Base-by-base conservation (phyloP, 2,797 vertebrate species). In the Trematomus bernacchii region DNA sequence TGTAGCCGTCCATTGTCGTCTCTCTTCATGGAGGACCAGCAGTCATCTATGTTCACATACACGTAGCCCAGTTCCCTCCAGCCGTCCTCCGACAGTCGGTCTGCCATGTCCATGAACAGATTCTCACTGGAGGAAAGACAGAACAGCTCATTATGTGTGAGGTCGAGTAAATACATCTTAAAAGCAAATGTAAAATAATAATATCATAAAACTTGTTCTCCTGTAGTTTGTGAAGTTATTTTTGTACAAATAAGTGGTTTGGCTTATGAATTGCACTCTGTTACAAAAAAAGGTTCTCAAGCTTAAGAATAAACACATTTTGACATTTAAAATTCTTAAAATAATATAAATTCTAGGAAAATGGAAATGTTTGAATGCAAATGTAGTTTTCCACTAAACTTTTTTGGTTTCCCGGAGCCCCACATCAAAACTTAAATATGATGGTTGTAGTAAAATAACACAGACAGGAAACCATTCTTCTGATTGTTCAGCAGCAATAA, bases 1-100 rank as follows among this genome's bases (percentile, higher is more conserved):
- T 96, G 90, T 71, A 99, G 94, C 10, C 72, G 89, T 13, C 98
- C 98, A 0, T 85, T 19, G 0, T 33, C 2, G 0, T 99, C 96
- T 13, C 98, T 94, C 14, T 95, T 30, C 91, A 84, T 96, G 5
- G 93, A 96, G 6, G 96, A 91, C 98, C 98, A 99, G 92, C 98
- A 99, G 89, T 99, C 98, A 0, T 99, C 98, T 0, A 99, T 97
- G 91, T 97, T 99, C 78, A 99, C 10, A 2, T 98, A 99, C 2
- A 89, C 12, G 0, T 99, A 99, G 82, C 98, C 98, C 33, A 98
- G 93, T 51, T 98, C 97, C 67, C 88, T 96, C 98, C 98, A 99
- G 67, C 98, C 98, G 0, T 99, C 97, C 77, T 96, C 95, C 0
- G 91, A 91, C 66, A 99, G 90, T 14, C 95, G 88, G 87, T 99